Base-by-base conservation (phyloP, 2,113 vertebrate genomes). In the Alethe diademata region DNA sequence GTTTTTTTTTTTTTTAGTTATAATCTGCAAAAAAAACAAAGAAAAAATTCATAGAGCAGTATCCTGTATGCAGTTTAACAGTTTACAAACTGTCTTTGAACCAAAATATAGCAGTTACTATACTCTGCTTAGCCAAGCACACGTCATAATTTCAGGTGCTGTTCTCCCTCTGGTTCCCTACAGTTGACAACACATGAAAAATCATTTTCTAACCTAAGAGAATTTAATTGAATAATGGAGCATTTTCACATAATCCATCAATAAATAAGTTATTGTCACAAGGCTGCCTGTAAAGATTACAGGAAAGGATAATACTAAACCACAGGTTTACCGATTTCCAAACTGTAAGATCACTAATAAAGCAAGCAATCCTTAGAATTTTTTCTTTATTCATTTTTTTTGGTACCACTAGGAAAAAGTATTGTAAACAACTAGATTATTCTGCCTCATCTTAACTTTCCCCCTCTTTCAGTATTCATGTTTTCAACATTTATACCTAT, bases 51-150 rank as follows among this genome's bases (percentile, higher is more conserved):
- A 72, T 81, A 95, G 85, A 92, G 61, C 90, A 95, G 93, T 96
- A 95, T 95, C 91, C 83, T 97, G 88, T 95, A 78, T 96, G 93
- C 94, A 97, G 95, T 97, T 98, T 89, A 96, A 38, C 94, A 95
- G 97, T 98, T 95, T 95, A 45, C 94, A 96, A 93, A 95, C 93
- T 96, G 61, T 97, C 72, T 97, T 96, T 94, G 93, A 98, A 98
- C 97, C 97, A 97, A 98, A 98, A 97, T 73, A 51, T 92, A 90
- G 79, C 93, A 83, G 43, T 95, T 94, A 61, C 74, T 93, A 80
- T 78, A 83, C 70, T 88, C 90, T 90, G 53, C 89, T 93, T 88
- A 92, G 82, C 75, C 88, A 91, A 96, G 93, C 94, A 96, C 66
- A 87, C 71, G 69, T 73, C 86, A 70, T 65, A 92, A 83, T 97